Evolutionary conservation across 2,797 vertebrate genomes (phyloP).

Genomic region (Cynopterus sphinx): DNA sequence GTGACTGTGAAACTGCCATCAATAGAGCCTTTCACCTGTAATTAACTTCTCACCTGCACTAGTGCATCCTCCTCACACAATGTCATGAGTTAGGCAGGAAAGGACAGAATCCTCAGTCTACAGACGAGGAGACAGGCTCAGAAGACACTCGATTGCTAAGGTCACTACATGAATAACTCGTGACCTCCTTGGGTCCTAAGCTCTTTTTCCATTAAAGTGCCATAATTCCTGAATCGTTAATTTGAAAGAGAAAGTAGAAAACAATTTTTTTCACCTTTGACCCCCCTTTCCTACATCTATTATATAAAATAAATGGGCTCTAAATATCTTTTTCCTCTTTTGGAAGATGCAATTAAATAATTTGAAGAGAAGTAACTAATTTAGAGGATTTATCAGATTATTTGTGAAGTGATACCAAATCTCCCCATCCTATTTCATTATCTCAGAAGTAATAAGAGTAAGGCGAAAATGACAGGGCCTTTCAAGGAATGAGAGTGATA

Average conservation of each 20-base stretch:
- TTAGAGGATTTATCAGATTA: neutral
- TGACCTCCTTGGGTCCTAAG: neutral
- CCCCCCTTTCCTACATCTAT: neutral
- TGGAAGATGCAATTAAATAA: neutral
- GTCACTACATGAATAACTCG: neutral
- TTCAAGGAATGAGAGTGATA: neutral
- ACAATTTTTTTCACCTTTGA: neutral
- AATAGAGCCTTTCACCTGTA: no score
- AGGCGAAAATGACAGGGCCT: neutral
- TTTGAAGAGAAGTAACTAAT: neutral
- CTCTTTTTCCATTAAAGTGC: neutral
- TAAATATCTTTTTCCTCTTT: neutral
- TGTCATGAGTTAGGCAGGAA: neutral
- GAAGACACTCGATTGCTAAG: fast-evolving
- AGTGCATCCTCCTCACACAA: fast-evolving
- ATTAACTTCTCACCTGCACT: neutral
- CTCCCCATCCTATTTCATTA: no score
- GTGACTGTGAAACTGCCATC: fast-evolving
- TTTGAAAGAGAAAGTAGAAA: neutral
- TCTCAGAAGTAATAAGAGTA: neutral
- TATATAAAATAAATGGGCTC: neutral
- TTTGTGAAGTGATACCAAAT: neutral
- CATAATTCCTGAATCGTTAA: neutral
- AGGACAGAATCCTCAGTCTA: neutral
- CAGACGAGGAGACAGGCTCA: neutral